phyloP scores from a whole-genome alignment of 2,797 vertebrate species.

The Hippopotamyrus pictus region DNA sequence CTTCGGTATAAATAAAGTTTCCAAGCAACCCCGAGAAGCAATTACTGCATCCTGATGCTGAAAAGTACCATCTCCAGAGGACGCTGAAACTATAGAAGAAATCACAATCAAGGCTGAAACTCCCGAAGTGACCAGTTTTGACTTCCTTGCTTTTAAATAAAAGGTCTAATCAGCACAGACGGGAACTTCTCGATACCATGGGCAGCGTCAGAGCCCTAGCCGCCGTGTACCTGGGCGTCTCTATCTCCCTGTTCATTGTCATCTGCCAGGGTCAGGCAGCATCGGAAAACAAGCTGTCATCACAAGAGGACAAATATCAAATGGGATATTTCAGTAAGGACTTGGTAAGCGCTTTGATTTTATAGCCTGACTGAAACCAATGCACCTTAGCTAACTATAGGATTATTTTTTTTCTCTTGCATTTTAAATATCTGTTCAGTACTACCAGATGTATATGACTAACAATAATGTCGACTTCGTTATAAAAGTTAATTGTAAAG shows the following conservation, averaged over 20 bases:
- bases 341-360: slow-evolving; percentile 37
- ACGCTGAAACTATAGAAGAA: not conserved
- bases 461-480: not conserved
- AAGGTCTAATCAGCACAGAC: not conserved
- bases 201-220: slow-evolving; percentile 46
- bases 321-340: slow-evolving; percentile 33
- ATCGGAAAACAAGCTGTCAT: slow-evolving; percentile 36
- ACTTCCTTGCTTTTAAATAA: not conserved
- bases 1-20: slow-evolving; percentile 47
- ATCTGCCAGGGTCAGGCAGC: slow-evolving; percentile 55
- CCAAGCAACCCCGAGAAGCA: slow-evolving; percentile 28
- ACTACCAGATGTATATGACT: not conserved
- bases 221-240: slow-evolving; percentile 51
- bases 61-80: not conserved
- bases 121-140: not conserved
- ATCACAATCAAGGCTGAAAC: not conserved
- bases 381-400: not conserved
- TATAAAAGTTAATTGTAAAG: not conserved
- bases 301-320: slow-evolving; percentile 40
- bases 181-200: slow-evolving; percentile 44
- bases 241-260: slow-evolving; percentile 51
- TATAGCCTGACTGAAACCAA: not conserved
- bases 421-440: not conserved
- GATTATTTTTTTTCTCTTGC: not conserved
- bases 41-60: not conserved